phyloP scores from a whole-genome alignment of 1,140 invertebrate genomes.

The Trachymyrmex septentrionalis region DNA sequence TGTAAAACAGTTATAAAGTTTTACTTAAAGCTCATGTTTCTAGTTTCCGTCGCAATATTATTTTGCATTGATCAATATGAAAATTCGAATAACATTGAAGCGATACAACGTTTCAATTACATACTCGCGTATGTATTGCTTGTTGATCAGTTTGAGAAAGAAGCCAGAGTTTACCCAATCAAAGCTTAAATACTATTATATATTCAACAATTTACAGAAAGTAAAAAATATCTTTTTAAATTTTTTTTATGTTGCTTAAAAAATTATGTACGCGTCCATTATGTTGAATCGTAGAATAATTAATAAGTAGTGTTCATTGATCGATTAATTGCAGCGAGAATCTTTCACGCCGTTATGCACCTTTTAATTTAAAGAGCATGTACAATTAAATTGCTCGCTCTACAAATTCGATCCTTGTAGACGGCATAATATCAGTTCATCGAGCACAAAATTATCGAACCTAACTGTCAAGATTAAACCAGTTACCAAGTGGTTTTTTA shows the following conservation, averaged over 20 bases:
- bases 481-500: neutral
- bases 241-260: neutral
- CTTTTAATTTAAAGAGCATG: neutral
- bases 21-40: neutral
- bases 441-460: neutral
- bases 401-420: constrained; percentile 5
- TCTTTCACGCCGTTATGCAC: constrained; percentile 1
- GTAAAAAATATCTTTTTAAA: neutral
- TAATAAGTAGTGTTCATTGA: neutral
- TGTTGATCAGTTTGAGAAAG: neutral
- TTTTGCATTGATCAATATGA: neutral
- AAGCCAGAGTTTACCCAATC: no score
- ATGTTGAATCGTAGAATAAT: neutral
- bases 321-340: constrained; percentile 12
- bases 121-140: neutral
- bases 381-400: neutral
- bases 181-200: neutral
- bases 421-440: constrained; percentile 5
- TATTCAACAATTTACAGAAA: neutral
- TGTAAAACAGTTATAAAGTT: neutral
- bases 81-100: neutral
- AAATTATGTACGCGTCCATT: neutral
- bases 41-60: neutral
- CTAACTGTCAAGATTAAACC: constrained; percentile 1
- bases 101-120: neutral